A percentile compares a stretch with the other conserved stretches of the same genome.
Evolutionary conservation across 2,113 vertebrate genomes (phyloP).

Genomic region (Albula glossodonta): DNA sequence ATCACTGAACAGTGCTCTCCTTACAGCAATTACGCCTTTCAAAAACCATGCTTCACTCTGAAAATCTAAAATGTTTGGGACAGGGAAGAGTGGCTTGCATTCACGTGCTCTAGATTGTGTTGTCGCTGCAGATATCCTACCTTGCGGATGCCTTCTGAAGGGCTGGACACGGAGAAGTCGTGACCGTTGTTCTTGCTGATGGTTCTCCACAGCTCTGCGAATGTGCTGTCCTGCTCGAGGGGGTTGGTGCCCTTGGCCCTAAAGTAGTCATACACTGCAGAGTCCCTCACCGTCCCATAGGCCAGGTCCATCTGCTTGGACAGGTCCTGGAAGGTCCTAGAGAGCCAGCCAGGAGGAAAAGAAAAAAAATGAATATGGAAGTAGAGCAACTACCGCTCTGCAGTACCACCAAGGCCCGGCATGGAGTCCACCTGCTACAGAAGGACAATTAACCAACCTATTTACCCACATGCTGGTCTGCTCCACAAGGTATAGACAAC

Average conservation of each 20-base stretch:
- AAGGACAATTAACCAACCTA: constrained; percentile 8
- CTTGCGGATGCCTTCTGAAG: constrained; percentile 94
- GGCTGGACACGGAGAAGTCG: constrained; percentile 87
- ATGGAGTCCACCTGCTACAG: background rate
- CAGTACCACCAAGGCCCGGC: background rate
- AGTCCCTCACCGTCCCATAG: constrained; percentile 93
- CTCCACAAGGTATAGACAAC: background rate
- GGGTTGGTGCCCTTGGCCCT: constrained; percentile 95
- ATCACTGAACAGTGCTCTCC: background rate
- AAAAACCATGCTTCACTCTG: background rate
- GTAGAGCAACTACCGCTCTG: background rate
- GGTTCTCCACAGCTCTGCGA: constrained; percentile 92
- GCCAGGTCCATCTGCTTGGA: constrained; percentile 90
- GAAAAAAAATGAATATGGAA: background rate
- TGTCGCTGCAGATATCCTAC: constrained; percentile 59
- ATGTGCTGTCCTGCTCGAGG: constrained; percentile 94
- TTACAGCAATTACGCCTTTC: background rate
- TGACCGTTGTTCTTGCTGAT: constrained; percentile 89
- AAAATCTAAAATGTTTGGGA: background rate
- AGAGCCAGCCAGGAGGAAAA: constrained; percentile 36
- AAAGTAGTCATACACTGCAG: constrained; percentile 94
- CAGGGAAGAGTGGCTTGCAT: background rate
- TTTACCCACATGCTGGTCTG: background rate
- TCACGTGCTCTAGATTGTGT: background rate
- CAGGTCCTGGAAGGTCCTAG: constrained; percentile 93